Evolutionary conservation across 1,140 invertebrate species (phyloP), one percentile per base, ranked within the genome.

Genomic region (Zaprionus kolodkinae): DNA sequence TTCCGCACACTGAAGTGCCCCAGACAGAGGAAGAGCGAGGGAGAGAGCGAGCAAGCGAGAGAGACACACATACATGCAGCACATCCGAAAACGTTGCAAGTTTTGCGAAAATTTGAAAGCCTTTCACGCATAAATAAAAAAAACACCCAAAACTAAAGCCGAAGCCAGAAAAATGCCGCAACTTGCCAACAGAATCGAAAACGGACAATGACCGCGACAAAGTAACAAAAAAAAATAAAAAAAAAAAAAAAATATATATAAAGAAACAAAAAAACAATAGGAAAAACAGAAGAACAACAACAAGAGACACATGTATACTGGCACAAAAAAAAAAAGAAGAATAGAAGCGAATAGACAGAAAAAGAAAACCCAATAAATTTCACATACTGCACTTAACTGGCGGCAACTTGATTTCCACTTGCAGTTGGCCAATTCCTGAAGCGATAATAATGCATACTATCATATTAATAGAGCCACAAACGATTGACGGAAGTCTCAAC

Each of bases 111-210:
- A 78, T 82, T 79, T 78, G 50, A 72, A 69, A 79, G 76, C 76
- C 78, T 82, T 84, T 72, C 65, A 73, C 76, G 79, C 79, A 79
- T 82, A 84, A 84, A 84, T 82, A 84, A 84, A 76, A 83, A 84
- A 84, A 76, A 83, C 61, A 65, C 77, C 77, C 70, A 45, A 72
- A 66, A 66, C 68, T 27, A n/a, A 50, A 67, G 70, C 33, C 56
- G 13, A 52, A 17, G 30, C 48, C 25, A 55, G 30, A 33, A 27
- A 33, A 55, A 7, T 55, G 13, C 21, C 15, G 68, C 56, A 64
- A 78, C 69, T 73, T 81, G 69, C 70, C 66, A 79, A 61, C 36
- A 43, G 45, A 15, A 48, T 43, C 72, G 17, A 52, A 65, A 67
- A 52, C 65, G 78, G 55, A 69, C 78, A 67, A 80, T 78, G 66